Evolutionary conservation across 2,113 vertebrate species (phyloP), one percentile per base, ranked within the genome.

Genomic region (Esox niger): DNA sequence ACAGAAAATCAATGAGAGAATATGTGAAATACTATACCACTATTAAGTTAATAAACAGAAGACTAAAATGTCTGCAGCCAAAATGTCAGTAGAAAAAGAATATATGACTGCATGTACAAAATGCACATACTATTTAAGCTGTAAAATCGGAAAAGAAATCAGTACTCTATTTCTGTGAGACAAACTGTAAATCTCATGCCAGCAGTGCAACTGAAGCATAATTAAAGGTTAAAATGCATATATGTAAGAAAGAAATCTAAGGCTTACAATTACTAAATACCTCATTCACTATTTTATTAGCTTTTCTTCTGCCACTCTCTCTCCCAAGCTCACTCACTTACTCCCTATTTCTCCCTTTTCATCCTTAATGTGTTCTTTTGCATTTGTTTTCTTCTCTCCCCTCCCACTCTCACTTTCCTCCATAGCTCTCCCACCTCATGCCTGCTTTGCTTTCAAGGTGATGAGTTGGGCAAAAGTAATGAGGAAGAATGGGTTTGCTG

Each of bases 261-360:
- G 87, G 71, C 82, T 88, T 81, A 80, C 84, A 88, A 90, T 90
- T 88, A 88, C 88, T 90, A 89, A 87, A 90, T 64, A 26, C 4
- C 30, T 54, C 31, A 2, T 27, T 20, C 31, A 10, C 32, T 56
- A 31, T 58, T 43, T 32, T 49, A 2, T 9, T 55, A 9, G 13
- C 49, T 56, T 23, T 6, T 27, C 57, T 30, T 26, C 17, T 38
- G 11, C 47, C 15, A 1, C 21, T 62, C 35, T 49, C 26, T 17
- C 32, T 11, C 11, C 8, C 20, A 6, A 8, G 46, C 21, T 38
- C 60, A 21, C 23, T 60, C 29, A 17, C 27, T n/a, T 8, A 3
- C 29, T n/a, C 13, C 23, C 4, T 30, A 26, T 31, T 6, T n/a
- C 52, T 15, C 6, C 29, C 57, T 60, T 30, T 60, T 15, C 27